These are phyloP conservation scores for Coendou prehensilis DNA, from an alignment of 2,797 vertebrate species.

Conservation along the genomic window DNA sequence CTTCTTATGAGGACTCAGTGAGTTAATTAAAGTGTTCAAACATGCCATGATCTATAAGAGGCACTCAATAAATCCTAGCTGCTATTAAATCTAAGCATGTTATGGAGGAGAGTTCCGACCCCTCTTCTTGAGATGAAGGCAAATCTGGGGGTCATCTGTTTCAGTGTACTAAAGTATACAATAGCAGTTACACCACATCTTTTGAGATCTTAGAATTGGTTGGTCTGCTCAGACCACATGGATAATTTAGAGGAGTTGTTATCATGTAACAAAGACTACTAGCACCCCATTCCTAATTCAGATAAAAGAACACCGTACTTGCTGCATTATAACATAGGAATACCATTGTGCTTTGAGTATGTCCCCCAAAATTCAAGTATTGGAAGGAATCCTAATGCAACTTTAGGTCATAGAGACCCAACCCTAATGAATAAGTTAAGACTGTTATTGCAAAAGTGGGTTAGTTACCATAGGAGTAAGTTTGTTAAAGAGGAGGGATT, in stretches of 20 bases:
- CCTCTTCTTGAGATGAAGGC: background rate
- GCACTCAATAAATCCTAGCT: background rate
- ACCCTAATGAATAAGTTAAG: background rate
- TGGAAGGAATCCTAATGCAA: background rate
- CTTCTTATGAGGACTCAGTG: background rate
- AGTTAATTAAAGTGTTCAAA: background rate
- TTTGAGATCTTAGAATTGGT: background rate
- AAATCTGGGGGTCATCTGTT: background rate
- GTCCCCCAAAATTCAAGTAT: background rate
- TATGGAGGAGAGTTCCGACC: background rate
- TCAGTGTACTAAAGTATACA: background rate
- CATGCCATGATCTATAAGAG: background rate
- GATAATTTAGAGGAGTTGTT: background rate
- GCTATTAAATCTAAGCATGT: background rate
- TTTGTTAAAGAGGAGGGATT: background rate
- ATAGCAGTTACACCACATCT: background rate
- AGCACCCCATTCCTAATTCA: background rate
- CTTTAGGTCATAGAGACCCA: background rate
- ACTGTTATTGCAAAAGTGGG: background rate
- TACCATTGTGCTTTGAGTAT: background rate
- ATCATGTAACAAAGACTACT: background rate
- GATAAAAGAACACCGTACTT: background rate
- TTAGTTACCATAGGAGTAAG: background rate
- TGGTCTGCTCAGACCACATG: background rate
- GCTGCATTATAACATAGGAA: background rate